Base-by-base conservation (phyloP, 2,113 vertebrate genomes). In the Bothrops jararaca region DNA sequence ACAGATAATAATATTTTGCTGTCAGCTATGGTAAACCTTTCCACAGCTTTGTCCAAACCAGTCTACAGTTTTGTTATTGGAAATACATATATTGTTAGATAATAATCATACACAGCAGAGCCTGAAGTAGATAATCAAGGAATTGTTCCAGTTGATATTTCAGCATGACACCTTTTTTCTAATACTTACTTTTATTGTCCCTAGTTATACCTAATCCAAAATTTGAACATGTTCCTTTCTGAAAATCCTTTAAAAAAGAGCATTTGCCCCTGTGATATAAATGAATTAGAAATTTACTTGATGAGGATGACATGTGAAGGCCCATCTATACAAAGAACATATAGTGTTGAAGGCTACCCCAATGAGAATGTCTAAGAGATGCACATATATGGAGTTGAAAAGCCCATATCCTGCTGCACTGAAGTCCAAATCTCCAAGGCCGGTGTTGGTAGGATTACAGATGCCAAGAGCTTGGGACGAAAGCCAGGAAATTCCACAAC, bases 401-500 rank as follows among this genome's bases (percentile, higher is more conserved):
- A 60, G 45, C 48, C 3, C 60, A 42, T 80, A 22, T 80, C 74
- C 34, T 42, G 34, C 34, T 80, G 74, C 34, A 80, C 34, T 42
- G 74, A 80, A 80, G 74, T 34, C 74, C 34, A 58, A 42, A 26
- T 89, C 80, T 24, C 50, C 91, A 92, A 23, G 23, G 24, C 29
- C 15, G 13, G 3, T 22, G 74, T 53, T 11, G 11, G 45, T 52
- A n/a, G 60, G 74, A n/a, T 57, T 53, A 15, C 53, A n/a, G 80
- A 90, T 86, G 69, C 89, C 57, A 50, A 90, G 10, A 53, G 80
- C 48, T 86, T 90, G 80, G 92, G 74, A 93, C n/a, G 7, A 3
- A 93, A 52, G 89, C 92, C 92, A 93, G 80, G 60, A 90, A 89
- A 90, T 93, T 90, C 92, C 92, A 23, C 74, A 64, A 85, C 80